A percentile compares a stretch with the other conserved stretches of the same genome.
Evolutionary conservation across 2,113 vertebrate genomes (phyloP).

Genomic region (Brachyhypopomus occidentalis): DNA sequence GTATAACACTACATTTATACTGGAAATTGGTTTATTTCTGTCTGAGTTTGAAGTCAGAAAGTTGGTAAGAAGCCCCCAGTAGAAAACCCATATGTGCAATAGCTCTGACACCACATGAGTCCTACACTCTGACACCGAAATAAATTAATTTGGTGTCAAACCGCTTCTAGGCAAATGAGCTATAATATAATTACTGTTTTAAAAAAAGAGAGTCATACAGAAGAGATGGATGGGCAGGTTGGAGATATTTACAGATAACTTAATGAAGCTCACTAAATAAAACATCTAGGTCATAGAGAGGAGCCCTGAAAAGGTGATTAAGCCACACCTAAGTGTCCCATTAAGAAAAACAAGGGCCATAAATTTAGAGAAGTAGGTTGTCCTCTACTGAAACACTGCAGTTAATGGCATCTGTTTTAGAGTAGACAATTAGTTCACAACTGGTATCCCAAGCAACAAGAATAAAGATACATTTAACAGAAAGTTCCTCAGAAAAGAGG

Average conservation of each 20-base stretch:
- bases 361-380: constrained; percentile 43
- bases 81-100: neutral
- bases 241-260: constrained; percentile 78
- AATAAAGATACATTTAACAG: neutral
- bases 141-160: constrained; percentile 44
- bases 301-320: constrained; percentile 79
- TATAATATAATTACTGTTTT: constrained; percentile 40
- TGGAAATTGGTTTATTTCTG: neutral
- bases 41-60: neutral
- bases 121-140: constrained; percentile 21
- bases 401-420: neutral
- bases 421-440: neutral
- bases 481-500: neutral
- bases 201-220: constrained; percentile 23
- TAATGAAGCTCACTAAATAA: constrained; percentile 77
- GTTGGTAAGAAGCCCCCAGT: neutral
- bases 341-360: constrained; percentile 73
- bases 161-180: constrained; percentile 38
- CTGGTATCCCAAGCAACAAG: neutral
- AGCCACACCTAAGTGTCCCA: constrained; percentile 72
- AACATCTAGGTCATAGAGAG: constrained; percentile 76
- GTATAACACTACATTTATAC: neutral
- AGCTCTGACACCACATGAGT: neutral
- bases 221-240: constrained; percentile 66
- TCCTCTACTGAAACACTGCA: constrained; percentile 10